Evolutionary conservation across 2,797 vertebrate genomes (phyloP).

Genomic region (Nothura maculosa): DNA sequence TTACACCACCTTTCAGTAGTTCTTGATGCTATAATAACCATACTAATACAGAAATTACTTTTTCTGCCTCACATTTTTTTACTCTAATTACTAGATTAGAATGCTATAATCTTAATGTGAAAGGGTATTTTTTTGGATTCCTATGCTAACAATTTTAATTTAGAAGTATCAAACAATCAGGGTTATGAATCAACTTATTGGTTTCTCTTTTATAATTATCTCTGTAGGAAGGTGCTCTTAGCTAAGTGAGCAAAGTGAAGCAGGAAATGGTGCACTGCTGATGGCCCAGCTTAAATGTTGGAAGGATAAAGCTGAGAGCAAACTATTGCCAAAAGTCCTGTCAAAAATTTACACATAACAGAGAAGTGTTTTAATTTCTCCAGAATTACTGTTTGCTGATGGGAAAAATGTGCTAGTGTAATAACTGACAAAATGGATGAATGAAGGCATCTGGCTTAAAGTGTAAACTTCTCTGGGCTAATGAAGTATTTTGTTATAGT

Average conservation of each 20-base stretch:
- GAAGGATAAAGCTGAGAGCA: background rate
- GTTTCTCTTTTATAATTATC: background rate
- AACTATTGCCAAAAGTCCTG: background rate
- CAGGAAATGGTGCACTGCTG: background rate
- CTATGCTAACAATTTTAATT: background rate
- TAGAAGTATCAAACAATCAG: background rate
- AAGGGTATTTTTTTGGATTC: background rate
- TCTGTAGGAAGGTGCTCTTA: background rate
- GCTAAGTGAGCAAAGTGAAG: background rate
- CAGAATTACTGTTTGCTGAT: background rate
- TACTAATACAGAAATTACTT: background rate
- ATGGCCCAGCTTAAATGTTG: background rate
- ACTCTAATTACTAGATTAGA: background rate
- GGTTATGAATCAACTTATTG: background rate
- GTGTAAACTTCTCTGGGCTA: background rate
- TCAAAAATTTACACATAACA: background rate
- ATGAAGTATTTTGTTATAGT: background rate
- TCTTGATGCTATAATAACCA: background rate
- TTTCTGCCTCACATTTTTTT: background rate
- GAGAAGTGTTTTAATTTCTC: background rate
- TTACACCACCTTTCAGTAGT: background rate
- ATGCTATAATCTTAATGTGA: background rate
- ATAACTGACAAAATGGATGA: background rate
- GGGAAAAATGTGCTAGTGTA: background rate
- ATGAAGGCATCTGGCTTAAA: slow-evolving; percentile 11